Conservation (phyloP, 2,113 vertebrate genomes). For the Equus quagga region DNA sequence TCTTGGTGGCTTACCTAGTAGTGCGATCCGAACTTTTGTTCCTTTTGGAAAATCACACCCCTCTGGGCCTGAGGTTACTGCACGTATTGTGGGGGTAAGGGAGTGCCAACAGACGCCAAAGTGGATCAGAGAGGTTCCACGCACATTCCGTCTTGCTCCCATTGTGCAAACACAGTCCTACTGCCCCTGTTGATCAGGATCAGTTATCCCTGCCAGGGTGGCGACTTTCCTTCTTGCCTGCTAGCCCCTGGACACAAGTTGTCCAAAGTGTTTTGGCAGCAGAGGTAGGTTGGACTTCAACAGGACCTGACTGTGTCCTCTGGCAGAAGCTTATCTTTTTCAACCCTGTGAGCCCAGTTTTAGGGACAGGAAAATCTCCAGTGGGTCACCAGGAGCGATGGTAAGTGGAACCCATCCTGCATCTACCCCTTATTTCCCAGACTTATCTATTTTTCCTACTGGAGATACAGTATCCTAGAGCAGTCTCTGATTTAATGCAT, state of each 20-base stretch:
- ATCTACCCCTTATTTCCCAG: not conserved
- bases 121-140: not conserved
- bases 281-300: not conserved
- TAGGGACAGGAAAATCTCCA: not conserved
- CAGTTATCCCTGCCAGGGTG: not conserved
- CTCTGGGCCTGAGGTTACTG: not conserved
- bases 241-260: not conserved
- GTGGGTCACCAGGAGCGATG: not conserved
- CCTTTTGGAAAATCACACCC: not conserved
- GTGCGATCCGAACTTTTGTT: not conserved
- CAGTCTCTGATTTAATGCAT: not conserved
- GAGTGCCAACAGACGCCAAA: not conserved
- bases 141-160: not conserved
- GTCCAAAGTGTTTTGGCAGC: not conserved
- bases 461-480: not conserved
- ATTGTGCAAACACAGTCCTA: accelerated
- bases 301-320: not conserved
- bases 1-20: not conserved
- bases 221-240: not conserved
- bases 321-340: not conserved
- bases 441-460: not conserved
- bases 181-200: no score
- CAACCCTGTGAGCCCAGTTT: not conserved
- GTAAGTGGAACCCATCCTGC: not conserved
- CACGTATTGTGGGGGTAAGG: not conserved